These are phyloP conservation scores for Chitala chitala DNA, from an alignment of 2,113 vertebrate genomes.

Conservation along the genomic window DNA sequence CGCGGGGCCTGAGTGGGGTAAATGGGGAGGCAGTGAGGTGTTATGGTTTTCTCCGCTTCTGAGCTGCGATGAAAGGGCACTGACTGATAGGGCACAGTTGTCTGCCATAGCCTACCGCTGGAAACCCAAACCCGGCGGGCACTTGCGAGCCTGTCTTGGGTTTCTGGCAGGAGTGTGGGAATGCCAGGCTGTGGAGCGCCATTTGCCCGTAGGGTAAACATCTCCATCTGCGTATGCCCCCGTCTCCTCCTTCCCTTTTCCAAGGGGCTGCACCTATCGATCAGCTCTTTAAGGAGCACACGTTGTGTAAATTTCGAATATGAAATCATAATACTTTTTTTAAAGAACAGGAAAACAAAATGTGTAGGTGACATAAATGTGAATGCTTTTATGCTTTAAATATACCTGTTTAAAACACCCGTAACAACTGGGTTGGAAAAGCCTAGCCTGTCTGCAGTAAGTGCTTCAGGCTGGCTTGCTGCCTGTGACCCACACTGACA, in stretches of 20 bases:
- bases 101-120: conserved; percentile 39
- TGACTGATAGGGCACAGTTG: conserved; percentile 60
- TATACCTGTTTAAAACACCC: too few relatives aligned
- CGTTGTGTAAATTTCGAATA: too few relatives aligned
- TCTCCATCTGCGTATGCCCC: conserved; percentile 7
- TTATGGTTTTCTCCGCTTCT: conserved; percentile 41
- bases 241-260: not conserved
- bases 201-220: conserved; percentile 17
- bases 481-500: not conserved
- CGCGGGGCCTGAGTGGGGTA: conserved; percentile 21
- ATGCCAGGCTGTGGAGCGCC: conserved; percentile 12
- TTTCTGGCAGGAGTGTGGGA: conserved; percentile 33
- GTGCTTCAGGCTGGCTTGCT: too few relatives aligned
- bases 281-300: not conserved
- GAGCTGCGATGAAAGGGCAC: conserved; percentile 45
- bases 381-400: too few relatives aligned
- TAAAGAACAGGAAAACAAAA: too few relatives aligned
- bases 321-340: too few relatives aligned
- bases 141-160: conserved; percentile 35
- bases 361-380: too few relatives aligned
- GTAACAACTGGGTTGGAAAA: too few relatives aligned
- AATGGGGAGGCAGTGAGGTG: conserved; percentile 31
- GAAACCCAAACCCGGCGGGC: conserved; percentile 35
- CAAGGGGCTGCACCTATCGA: conserved; percentile 2
- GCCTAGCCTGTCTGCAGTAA: too few relatives aligned